Evolutionary conservation across 2,888 invertebrate species (phyloP), one percentile per base, ranked within the genome.

Genomic region (Drosophila rellima): DNA sequence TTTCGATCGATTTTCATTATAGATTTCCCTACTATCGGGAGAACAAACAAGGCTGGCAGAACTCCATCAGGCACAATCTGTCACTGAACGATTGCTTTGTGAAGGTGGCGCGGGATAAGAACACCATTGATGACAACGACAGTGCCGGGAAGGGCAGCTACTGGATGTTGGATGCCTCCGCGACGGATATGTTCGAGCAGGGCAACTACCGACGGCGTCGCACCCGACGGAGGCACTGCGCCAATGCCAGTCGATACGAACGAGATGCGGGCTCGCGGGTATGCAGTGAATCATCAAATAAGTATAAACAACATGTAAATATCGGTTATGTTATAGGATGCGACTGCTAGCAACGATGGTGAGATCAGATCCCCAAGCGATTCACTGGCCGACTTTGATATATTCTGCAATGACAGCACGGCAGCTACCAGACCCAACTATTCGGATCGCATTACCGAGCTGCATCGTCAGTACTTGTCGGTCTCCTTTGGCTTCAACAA

Each of bases 141-240:
- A 90, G 90, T 52, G 90, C 88, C 4, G 96, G 96, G 1, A 96
- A 96, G 91, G 96, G 96, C 11, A 96, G 95, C 83, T 97, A 95
- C 91, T 96, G 96, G 96, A 95, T 95, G 86, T 92, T 97, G 80
- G 96, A 97, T 90, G 95, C 96, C 0, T 94, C 96, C 59, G 96
- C 96, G 44, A 94, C 95, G 78, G 96, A 96, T 91, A 97, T 97
- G 97, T 97, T 97, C 91, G 97, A 97, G 90, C 96, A 96, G 87
- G 97, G 97, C n/a, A 96, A 96, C 90, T 97, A 96, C 91, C 93
- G 97, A 57, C 93, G 97, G 50, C 93, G 97, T 62, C 94, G 95
- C 78, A 94, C 95, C 47, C 93, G 95, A 56, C 92, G 94, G 13
- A 91, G 94, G 29, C 92, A 92, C 48, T 89, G 90, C 54, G 69